These are phyloP conservation scores for Petrocephalus sullivani DNA, from an alignment of 2,797 vertebrate species.

Conservation along the genomic window DNA sequence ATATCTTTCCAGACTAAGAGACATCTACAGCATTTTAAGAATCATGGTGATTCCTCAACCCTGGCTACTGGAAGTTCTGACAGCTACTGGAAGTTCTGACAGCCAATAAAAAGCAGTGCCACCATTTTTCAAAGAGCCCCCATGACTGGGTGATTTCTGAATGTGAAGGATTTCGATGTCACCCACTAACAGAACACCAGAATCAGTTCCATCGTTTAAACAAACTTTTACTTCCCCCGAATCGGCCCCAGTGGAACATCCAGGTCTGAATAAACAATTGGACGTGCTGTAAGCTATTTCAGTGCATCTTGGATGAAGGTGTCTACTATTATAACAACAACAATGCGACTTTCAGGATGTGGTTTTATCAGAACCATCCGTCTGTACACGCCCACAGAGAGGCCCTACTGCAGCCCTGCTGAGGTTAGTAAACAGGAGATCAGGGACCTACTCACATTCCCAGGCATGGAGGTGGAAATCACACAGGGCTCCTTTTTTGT, in stretches of 20 bases:
- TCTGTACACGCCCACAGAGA: not conserved
- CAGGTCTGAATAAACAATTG: constrained; percentile 1
- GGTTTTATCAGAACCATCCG: not conserved
- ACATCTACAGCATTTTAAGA: not conserved
- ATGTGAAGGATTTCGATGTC: not conserved
- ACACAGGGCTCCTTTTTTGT: constrained; percentile 37
- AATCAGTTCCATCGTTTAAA: not conserved
- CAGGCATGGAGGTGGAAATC: constrained; percentile 55
- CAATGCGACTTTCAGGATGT: constrained; percentile 3
- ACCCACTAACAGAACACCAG: not conserved
- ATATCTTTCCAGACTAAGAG: not conserved
- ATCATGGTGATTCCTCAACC: not conserved
- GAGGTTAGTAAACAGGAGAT: constrained; percentile 38
- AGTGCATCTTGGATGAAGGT: not conserved
- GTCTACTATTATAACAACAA: constrained; percentile 7
- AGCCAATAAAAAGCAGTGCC: not conserved
- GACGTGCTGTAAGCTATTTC: not conserved
- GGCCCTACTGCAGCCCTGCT: not conserved
- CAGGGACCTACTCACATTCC: constrained; percentile 49
- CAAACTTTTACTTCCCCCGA: not conserved
- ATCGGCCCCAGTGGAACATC: not conserved
- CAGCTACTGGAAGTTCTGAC: too few species aligned
- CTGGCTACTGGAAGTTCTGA: not conserved
- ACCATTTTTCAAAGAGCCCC: not conserved
- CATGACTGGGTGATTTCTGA: not conserved